Conservation (phyloP, 2,113 vertebrate species). For the Sinocyclocheilus grahami region DNA sequence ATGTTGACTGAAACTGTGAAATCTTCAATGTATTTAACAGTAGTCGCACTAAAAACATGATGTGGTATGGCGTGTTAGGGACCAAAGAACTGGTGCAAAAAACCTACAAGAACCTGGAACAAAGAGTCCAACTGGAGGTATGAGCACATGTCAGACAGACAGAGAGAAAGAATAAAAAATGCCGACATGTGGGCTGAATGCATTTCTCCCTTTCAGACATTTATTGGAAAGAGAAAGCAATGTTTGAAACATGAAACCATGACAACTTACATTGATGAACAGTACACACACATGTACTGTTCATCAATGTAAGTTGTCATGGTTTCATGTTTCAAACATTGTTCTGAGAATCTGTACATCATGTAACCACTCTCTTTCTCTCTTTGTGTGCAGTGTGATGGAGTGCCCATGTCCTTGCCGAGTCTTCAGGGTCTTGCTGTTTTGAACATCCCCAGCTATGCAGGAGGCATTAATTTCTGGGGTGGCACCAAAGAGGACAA, state of each 20-base stretch:
- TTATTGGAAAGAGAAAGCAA: neutral
- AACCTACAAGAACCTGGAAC: conserved; percentile 96
- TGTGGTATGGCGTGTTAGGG: conserved; percentile 97
- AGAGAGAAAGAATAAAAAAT: neutral
- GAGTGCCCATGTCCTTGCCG: conserved; percentile 87
- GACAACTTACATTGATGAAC: too few species aligned
- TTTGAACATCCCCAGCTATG: conserved; percentile 96
- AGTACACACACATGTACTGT: too few species aligned
- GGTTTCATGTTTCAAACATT: neutral
- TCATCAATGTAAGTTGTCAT: neutral
- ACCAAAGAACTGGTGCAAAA: conserved; percentile 93
- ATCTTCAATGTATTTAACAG: conserved; percentile 61
- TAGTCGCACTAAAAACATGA: conserved; percentile 85
- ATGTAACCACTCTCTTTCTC: neutral
- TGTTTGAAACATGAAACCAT: too few species aligned
- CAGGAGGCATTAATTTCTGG: conserved; percentile 97
- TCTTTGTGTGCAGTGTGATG: conserved; percentile 83
- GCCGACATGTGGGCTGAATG: neutral
- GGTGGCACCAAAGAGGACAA: conserved; percentile 91
- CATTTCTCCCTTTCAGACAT: neutral
- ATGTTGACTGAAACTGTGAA: neutral
- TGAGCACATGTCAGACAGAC: neutral
- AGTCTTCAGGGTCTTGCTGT: conserved; percentile 95
- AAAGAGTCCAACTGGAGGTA: conserved; percentile 91
- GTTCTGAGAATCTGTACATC: neutral